These are phyloP conservation scores for Heliconius cydno DNA, from an alignment of 2,888 invertebrate species.

Conservation along the genomic window DNA sequence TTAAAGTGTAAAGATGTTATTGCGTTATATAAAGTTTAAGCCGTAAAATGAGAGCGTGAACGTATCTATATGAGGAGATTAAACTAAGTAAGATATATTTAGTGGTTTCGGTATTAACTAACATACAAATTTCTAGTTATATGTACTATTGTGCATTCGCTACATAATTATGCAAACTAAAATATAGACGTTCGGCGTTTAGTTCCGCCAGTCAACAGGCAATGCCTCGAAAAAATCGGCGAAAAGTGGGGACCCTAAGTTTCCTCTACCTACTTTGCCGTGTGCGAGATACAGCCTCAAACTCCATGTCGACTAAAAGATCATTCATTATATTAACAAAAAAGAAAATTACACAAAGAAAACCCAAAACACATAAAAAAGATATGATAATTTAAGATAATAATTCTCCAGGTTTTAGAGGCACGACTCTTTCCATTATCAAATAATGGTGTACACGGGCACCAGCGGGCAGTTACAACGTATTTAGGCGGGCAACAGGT, in stretches of 20 bases:
- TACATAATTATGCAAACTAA: too few relatives aligned
- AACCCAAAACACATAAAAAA: neutral
- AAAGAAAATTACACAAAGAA: neutral
- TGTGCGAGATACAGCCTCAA: neutral
- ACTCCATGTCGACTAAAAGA: neutral
- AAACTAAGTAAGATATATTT: neutral
- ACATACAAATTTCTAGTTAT: neutral
- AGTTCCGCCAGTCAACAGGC: too few relatives aligned
- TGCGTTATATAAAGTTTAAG: constrained; percentile 2
- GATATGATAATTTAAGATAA: neutral
- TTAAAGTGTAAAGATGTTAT: constrained; percentile 36
- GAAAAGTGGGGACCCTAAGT: too few relatives aligned
- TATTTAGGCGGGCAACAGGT: constrained; percentile 46
- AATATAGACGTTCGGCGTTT: too few relatives aligned
- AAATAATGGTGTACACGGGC: constrained; percentile 42
- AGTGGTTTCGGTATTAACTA: neutral
- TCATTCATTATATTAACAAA: neutral
- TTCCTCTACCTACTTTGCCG: neutral
- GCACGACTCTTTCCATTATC: constrained; percentile 36
- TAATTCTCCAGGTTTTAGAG: neutral
- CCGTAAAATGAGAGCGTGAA: neutral
- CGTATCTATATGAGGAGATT: neutral
- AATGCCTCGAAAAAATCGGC: too few relatives aligned
- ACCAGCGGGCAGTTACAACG: constrained; percentile 42
- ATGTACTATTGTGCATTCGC: neutral